A percentile compares a stretch with the other conserved stretches of the same genome.
phyloP scores from a whole-genome alignment of 1,140 invertebrate species.

The Philopotamus ludificatus region DNA sequence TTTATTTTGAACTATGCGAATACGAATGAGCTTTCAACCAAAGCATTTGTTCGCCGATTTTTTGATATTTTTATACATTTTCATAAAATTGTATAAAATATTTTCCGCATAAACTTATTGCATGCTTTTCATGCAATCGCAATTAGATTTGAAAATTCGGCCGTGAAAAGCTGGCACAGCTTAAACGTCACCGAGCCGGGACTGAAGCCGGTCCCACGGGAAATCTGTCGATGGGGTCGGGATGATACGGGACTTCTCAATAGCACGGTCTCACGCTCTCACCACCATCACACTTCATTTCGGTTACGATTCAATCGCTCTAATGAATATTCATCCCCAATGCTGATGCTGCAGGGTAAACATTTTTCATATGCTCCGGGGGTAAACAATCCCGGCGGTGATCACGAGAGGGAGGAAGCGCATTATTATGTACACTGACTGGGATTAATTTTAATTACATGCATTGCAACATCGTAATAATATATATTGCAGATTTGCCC shows the following conservation, averaged over 20 bases:
- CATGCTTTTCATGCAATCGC: no score
- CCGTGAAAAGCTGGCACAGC: slow-evolving; percentile 34
- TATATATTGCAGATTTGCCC: no score
- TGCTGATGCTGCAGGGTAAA: slow-evolving; percentile 30
- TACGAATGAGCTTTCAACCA: no score
- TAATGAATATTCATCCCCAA: slow-evolving; percentile 41
- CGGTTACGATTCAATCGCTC: slow-evolving; percentile 41
- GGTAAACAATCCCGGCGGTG: slow-evolving; percentile 35
- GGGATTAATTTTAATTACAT: no score
- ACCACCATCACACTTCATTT: slow-evolving; percentile 41
- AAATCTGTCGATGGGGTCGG: slow-evolving; percentile 34
- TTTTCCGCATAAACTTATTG: no score
- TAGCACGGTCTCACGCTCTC: slow-evolving; percentile 35
- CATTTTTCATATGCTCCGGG: slow-evolving; percentile 38
- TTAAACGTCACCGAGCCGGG: slow-evolving; percentile 35
- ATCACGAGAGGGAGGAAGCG: slow-evolving; percentile 4
- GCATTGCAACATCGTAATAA: no score
- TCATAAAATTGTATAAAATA: no score
- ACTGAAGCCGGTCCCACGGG: slow-evolving; percentile 25
- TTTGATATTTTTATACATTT: no score
- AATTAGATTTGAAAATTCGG: slow-evolving; percentile 39
- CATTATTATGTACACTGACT: no score
- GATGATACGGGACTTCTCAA: slow-evolving; percentile 4
- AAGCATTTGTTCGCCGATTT: no score
- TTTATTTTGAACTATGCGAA: no score